Base-by-base conservation (phyloP, 2,797 vertebrate species). In the Lophius americanus region DNA sequence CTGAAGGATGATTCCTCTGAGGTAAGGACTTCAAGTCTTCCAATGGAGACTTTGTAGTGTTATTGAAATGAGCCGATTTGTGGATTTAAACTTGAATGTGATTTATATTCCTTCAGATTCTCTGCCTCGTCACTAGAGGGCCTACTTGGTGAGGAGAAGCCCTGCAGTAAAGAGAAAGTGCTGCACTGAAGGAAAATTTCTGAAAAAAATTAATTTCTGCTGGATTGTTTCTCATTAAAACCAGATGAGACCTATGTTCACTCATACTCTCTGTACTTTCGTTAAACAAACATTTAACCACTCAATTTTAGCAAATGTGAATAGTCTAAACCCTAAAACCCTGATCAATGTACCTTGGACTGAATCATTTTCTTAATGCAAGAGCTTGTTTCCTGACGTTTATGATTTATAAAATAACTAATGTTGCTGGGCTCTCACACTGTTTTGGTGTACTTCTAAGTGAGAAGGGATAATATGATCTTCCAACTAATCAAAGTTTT, bases 101-200 rank as follows among this genome's bases (percentile, higher is more conserved):
- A 72, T 65, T 60, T n/a, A 1, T 81, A 65, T 62, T 41, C 32
- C 0, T 4, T 51, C 56, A 90, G 88, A 47, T 63, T 63, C 3
- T 10, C 54, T 53, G 54, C 3, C 3, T 68, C 54, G 11, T 69
- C 48, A 4, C 57, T 62, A 3, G 64, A 41, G 43, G 38, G 46
- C 23, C 60, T 48, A 54, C 32, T 12, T 11, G 68, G 73, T 52
- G 60, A 76, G 2, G 38, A 73, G 35, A 56, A 71, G 10, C n/a
- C 38, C 38, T 59, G 54, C 46, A 73, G 57, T 51, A n/a, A 54
- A 56, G 75, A 58, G 54, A 80, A 51, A 70, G 75, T 4, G 12
- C 43, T 11, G 11, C 43, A 44, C 10, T 44, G 43, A 44, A 10
- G 12, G 10, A 44, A 44, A 44, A 5, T 35, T 49, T 63, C 35